Percentiles rank a stretch among this genome's conserved stretches.
phyloP scores from a whole-genome alignment of 2,888 invertebrate genomes.

The Flexamia atlantica region DNA sequence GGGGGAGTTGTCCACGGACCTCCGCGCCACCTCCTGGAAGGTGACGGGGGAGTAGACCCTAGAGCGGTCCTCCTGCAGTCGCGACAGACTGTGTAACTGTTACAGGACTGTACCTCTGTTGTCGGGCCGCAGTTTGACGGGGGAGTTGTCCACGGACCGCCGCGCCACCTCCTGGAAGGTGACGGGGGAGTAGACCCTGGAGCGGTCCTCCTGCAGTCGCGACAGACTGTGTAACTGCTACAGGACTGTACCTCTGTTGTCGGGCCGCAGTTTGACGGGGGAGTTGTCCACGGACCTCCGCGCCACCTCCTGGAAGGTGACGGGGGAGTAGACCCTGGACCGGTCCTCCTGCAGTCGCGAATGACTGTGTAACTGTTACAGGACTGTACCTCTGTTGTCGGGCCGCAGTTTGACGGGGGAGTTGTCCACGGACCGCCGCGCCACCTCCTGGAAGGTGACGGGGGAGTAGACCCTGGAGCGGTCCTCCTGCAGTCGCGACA shows the following conservation, averaged over 20 bases:
- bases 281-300: conserved; percentile 61
- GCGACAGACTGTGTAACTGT: conserved; percentile 70
- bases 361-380: no score
- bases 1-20: conserved; percentile 62
- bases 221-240: conserved; percentile 70
- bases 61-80: conserved; percentile 74
- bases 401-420: conserved; percentile 61
- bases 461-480: conserved; percentile 88
- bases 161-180: conserved; percentile 73
- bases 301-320: conserved; percentile 80
- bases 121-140: conserved; percentile 49
- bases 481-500: conserved; percentile 71
- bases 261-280: conserved; percentile 59
- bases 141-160: conserved; percentile 60
- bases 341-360: conserved; percentile 72
- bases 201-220: conserved; percentile 72
- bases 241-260: conserved; percentile 61
- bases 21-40: conserved; percentile 72
- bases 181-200: no score
- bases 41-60: no score
- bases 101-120: conserved; percentile 61
- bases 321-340: no score
- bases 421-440: conserved; percentile 59
- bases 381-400: conserved; percentile 60
- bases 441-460: conserved; percentile 83